These are phyloP conservation scores for Meda fulgida DNA, from an alignment of 2,797 vertebrate genomes.

Conservation along the genomic window DNA sequence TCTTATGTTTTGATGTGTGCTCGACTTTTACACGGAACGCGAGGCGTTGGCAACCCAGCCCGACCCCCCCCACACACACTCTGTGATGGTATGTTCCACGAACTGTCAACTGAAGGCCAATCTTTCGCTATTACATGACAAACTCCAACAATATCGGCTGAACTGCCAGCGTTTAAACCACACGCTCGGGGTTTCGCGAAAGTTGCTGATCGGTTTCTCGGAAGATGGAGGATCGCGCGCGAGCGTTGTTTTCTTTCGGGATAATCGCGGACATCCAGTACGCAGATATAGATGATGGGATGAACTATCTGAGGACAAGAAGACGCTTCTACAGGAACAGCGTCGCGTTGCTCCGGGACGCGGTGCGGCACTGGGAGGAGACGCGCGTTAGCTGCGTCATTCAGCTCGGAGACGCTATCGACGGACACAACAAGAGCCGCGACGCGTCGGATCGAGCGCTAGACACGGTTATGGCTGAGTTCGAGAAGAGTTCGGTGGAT, in stretches of 20 bases:
- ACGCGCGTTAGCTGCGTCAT: slow-evolving; percentile 71
- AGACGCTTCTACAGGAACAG: slow-evolving; percentile 87
- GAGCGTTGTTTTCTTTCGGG: slow-evolving; percentile 84
- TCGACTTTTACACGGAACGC: background rate
- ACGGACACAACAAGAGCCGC: slow-evolving; percentile 82
- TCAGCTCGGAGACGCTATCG: slow-evolving; percentile 92
- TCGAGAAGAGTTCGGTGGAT: slow-evolving; percentile 70
- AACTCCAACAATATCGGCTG: background rate
- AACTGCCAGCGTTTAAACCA: background rate
- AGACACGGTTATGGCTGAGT: slow-evolving; percentile 75
- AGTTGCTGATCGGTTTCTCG: background rate
- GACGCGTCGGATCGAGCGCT: slow-evolving; percentile 78
- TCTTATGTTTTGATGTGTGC: too few relatives aligned
- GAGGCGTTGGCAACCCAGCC: background rate
- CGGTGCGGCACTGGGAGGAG: slow-evolving; percentile 77
- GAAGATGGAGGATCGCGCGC: slow-evolving; percentile 3
- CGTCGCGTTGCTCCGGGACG: slow-evolving; percentile 77
- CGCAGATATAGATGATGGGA: slow-evolving; percentile 87
- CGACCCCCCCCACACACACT: background rate
- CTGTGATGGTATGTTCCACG: background rate
- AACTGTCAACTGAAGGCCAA: background rate
- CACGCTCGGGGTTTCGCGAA: background rate
- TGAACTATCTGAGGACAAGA: slow-evolving; percentile 74
- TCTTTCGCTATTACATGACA: background rate
- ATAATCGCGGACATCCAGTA: slow-evolving; percentile 91